phyloP scores from a whole-genome alignment of 1,140 invertebrate genomes.

The Caenorhabditis remanei region DNA sequence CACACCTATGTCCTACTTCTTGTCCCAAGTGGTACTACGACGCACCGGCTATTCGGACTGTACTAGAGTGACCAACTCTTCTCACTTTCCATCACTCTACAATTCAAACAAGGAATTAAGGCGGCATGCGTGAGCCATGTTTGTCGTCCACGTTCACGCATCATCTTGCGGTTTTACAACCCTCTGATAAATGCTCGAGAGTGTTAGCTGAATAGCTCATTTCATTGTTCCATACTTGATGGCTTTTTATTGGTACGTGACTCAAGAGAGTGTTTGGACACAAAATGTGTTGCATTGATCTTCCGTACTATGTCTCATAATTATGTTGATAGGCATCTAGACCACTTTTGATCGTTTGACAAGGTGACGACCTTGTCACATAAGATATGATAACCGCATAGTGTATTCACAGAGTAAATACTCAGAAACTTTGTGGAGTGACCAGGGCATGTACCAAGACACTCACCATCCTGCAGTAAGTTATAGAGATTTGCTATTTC shows the following conservation, averaged over 20 bases:
- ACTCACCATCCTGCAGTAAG: background rate
- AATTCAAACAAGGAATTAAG: constrained; percentile 50
- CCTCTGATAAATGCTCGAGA: constrained; percentile 8
- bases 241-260: background rate
- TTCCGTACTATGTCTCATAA: constrained; percentile 14
- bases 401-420: background rate
- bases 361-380: constrained; percentile 17
- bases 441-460: no score
- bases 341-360: background rate
- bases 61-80: constrained; percentile 22
- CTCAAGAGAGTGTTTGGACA: background rate
- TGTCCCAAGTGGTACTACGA: constrained; percentile 32
- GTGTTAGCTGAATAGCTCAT: background rate
- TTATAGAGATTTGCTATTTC: background rate
- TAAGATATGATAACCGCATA: constrained; percentile 20
- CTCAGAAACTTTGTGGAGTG: no score
- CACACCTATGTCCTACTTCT: background rate
- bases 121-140: constrained; percentile 49
- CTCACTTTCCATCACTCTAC: background rate
- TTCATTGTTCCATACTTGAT: background rate
- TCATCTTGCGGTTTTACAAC: constrained; percentile 13
- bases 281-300: background rate
- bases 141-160: constrained; percentile 4
- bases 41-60: background rate
- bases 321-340: constrained; percentile 31